phyloP scores from a whole-genome alignment of 35 echinoderm and acorn worm species.

The Lytechinus variegatus region DNA sequence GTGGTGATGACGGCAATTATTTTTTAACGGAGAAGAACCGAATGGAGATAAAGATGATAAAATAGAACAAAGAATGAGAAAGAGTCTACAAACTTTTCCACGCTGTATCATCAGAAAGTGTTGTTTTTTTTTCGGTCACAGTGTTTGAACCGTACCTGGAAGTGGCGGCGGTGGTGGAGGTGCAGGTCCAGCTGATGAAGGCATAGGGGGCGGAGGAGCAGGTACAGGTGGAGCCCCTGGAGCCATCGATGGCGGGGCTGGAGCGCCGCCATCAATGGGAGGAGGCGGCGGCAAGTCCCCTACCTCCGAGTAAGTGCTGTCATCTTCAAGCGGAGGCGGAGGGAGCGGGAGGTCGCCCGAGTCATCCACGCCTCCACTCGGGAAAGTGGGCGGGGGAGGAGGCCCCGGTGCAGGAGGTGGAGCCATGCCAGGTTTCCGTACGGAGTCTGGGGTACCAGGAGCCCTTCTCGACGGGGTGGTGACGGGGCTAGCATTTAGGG shows the following conservation, averaged over 20 bases:
- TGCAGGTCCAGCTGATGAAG: constrained; percentile 13
- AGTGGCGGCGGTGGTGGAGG: constrained; percentile 5
- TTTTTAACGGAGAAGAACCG: no score
- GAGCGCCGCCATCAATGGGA: not conserved
- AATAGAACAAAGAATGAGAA: no score
- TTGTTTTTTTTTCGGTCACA: not conserved
- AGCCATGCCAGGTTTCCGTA: not conserved
- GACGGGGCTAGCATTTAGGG: not conserved
- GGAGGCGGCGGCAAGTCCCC: not conserved
- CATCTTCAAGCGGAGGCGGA: constrained; percentile 36
- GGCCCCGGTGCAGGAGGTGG: constrained; percentile 15
- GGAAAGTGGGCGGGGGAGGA: constrained; percentile 58
- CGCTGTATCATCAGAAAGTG: no score
- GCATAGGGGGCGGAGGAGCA: not conserved
- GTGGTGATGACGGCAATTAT: no score
- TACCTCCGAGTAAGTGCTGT: not conserved
- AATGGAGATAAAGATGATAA: no score
- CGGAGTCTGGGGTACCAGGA: not conserved
- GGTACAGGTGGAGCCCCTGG: constrained; percentile 44
- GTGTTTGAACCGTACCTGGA: not conserved
- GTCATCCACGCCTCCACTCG: not conserved
- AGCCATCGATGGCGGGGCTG: constrained; percentile 34
- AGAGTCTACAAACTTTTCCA: no score
- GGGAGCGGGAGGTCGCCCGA: constrained; percentile 57
- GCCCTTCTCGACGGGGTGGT: not conserved